Conservation (phyloP, 1,140 invertebrate genomes). For the Dreissena polymorpha region DNA sequence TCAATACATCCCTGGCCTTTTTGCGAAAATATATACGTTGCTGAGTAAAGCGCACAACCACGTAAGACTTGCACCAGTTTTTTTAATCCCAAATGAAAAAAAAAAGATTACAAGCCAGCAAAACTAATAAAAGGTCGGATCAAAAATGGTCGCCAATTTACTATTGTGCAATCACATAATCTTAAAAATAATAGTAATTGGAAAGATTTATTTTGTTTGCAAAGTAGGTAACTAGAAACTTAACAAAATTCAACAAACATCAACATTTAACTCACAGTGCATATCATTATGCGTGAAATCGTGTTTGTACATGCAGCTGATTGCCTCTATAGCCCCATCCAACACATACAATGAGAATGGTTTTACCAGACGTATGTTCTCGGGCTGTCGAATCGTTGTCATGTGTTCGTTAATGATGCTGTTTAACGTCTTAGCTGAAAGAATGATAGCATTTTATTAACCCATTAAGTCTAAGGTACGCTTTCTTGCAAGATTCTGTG, state of each 20-base stretch:
- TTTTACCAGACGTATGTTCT: background rate
- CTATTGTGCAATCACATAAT: background rate
- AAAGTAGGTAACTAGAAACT: background rate
- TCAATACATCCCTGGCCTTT: no score
- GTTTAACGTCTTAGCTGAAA: conserved; percentile 48
- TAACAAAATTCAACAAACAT: no score
- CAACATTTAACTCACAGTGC: conserved; percentile 39
- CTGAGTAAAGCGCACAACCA: no score
- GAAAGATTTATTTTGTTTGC: background rate
- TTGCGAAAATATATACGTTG: no score
- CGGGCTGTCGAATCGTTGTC: background rate
- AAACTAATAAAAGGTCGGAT: no score
- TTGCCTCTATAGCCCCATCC: conserved; percentile 30
- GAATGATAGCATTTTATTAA: no score
- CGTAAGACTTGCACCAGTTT: no score
- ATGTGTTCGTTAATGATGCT: conserved; percentile 48
- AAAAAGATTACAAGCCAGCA: no score
- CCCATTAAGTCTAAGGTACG: no score
- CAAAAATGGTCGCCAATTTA: no score
- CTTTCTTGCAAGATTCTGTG: no score
- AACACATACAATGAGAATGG: conserved; percentile 49
- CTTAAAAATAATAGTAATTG: background rate
- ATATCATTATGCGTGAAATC: conserved; percentile 50
- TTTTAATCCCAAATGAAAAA: no score
- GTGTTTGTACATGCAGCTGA: conserved; percentile 25